These are phyloP conservation scores for Tychaedon coryphoeus DNA, from an alignment of 2,113 vertebrate genomes.

Conservation along the genomic window DNA sequence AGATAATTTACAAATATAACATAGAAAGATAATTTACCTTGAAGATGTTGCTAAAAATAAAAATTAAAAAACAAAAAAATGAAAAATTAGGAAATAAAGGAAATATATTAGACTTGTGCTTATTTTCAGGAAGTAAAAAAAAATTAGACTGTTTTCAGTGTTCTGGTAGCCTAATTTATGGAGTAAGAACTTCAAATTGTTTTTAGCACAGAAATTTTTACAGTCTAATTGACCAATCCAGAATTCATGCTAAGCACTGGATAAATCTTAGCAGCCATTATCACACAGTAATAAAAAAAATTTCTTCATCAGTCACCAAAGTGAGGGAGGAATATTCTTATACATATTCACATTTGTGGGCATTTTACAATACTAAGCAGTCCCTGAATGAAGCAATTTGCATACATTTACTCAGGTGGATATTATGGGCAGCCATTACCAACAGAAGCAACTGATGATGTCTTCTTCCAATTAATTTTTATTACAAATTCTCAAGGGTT, in stretches of 20 bases:
- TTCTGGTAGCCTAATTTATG: background rate
- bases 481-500: background rate
- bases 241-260: background rate
- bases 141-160: background rate
- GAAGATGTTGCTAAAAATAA: rapidly evolving
- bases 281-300: background rate
- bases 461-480: background rate
- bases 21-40: background rate
- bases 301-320: background rate
- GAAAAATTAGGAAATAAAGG: background rate
- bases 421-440: background rate
- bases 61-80: background rate
- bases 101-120: background rate
- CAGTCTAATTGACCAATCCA: background rate
- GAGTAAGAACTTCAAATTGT: background rate
- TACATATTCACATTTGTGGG: background rate
- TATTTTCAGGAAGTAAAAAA: background rate
- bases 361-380: background rate
- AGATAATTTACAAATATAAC: too few species aligned
- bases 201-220: background rate
- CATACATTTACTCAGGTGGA: background rate
- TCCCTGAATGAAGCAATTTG: background rate
- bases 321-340: background rate
- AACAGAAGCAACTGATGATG: background rate
- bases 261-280: background rate